Conservation (phyloP, 2,888 invertebrate genomes). For the Limnephilus marmoratus region DNA sequence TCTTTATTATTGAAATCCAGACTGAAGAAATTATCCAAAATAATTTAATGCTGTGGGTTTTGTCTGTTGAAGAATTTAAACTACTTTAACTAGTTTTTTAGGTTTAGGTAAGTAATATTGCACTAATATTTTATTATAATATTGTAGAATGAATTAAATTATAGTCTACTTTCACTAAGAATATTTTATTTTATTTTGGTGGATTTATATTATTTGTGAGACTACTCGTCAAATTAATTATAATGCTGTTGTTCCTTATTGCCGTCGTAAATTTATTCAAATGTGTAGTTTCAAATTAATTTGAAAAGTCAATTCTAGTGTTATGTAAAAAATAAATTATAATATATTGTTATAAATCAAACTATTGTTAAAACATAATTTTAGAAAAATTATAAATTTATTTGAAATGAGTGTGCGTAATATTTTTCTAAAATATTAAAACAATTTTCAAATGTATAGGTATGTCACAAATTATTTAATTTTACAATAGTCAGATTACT, state of each 20-base stretch:
- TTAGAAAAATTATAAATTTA: not conserved
- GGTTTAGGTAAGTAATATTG: not conserved
- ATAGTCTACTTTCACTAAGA: not conserved
- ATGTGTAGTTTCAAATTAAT: constrained; percentile 11
- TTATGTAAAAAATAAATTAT: not conserved
- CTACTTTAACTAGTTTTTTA: not conserved
- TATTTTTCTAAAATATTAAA: not conserved
- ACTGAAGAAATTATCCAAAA: constrained; percentile 3
- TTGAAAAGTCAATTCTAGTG: constrained; percentile 24
- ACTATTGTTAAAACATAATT: not conserved
- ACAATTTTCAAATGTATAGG: not conserved
- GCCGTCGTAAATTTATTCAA: constrained; percentile 15
- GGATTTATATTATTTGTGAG: not conserved
- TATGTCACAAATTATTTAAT: not conserved
- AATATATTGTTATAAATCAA: not conserved
- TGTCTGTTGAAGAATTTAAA: not conserved
- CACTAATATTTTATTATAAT: not conserved
- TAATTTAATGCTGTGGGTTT: not conserved
- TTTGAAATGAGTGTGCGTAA: not conserved
- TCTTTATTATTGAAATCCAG: not conserved
- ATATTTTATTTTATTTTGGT: constrained; percentile 7
- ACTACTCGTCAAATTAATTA: constrained; percentile 17
- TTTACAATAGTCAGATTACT: not conserved
- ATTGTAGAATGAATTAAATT: not conserved
- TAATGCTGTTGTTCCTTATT: constrained; percentile 8